A percentile compares a stretch with the other conserved stretches of the same genome.
phyloP scores from a whole-genome alignment of 2,113 vertebrate species.

The Columba janthina region DNA sequence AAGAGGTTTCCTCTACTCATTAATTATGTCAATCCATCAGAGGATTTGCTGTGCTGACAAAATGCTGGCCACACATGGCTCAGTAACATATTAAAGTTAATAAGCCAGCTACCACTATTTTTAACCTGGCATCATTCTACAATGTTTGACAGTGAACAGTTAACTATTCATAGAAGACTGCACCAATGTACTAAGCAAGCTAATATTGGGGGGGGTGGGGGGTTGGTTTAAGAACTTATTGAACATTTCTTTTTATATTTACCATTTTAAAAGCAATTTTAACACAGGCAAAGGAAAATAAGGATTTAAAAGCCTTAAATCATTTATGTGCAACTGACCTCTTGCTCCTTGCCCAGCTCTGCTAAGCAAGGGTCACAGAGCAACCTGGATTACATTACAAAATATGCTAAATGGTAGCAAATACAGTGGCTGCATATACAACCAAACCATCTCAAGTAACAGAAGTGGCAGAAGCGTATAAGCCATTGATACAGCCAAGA shows the following conservation, averaged over 20 bases:
- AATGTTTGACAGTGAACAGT: conserved; percentile 22
- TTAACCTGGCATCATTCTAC: conserved; percentile 16
- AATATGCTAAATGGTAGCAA: neutral
- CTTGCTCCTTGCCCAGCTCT: neutral
- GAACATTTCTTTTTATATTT: neutral
- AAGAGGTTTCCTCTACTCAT: conserved; percentile 28
- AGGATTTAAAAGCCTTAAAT: neutral
- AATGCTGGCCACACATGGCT: conserved; percentile 7
- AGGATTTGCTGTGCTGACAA: conserved; percentile 54
- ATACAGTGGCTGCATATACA: neutral
- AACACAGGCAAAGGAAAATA: neutral
- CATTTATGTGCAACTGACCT: neutral
- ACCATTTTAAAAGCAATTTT: neutral
- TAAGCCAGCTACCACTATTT: conserved; percentile 53
- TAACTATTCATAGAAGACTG: conserved; percentile 44
- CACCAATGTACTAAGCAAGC: neutral
- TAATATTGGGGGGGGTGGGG: fast-evolving
- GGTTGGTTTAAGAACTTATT: neutral
- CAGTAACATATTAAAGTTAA: conserved; percentile 57
- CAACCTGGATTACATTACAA: neutral
- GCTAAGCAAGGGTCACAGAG: neutral
- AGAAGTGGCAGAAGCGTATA: neutral
- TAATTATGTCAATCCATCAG: conserved; percentile 50
- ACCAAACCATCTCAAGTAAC: neutral
- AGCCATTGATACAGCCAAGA: neutral